Evolutionary conservation across 1,140 invertebrate genomes (phyloP), one percentile per base, ranked within the genome.

Genomic region (Caenorhabditis inopinata): DNA sequence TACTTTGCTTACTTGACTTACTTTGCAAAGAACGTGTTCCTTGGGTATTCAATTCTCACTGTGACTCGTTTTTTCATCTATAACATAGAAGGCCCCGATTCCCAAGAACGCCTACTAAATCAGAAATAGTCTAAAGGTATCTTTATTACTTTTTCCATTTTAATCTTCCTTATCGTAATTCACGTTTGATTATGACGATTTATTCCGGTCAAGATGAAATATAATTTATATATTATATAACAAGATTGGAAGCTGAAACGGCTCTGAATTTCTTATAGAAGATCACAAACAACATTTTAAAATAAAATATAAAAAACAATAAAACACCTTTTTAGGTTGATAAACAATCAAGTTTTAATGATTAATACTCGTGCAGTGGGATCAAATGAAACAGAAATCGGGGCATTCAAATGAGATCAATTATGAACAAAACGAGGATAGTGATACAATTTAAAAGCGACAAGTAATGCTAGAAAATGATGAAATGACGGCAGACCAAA

Each of bases 21-120:
- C 53, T 68, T 58, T 46, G 42, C 49, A 25, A 62, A 76, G 29
- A 80, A 80, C 14, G 35, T 46, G 23, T 80, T 80, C 46, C 27
- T 51, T 14, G 47, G 51, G 25, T 80, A 49, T 35, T 80, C 78
- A 9, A 75, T 48, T 25, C 46, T 74, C 0, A 79, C 46, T n/a
- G 48, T 79, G 12, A 79, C 68, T 11, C 78, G 38, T 51, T 74
- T 79, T 18, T 18, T 14, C 62, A 49, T 79, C 62, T 74, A n/a
- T n/a, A n/a, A n/a, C n/a, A n/a, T n/a, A n/a, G n/a, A n/a, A n/a
- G n/a, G n/a, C n/a, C n/a, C n/a, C n/a, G n/a, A n/a, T n/a, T n/a
- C n/a, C n/a, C n/a, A n/a, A n/a, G n/a, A n/a, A n/a, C n/a, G n/a
- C n/a, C n/a, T n/a, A n/a, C n/a, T n/a, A n/a, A n/a, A n/a, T n/a